Base-by-base conservation (phyloP, 2,888 invertebrate species). In the Callyntrura guangdongensis region DNA sequence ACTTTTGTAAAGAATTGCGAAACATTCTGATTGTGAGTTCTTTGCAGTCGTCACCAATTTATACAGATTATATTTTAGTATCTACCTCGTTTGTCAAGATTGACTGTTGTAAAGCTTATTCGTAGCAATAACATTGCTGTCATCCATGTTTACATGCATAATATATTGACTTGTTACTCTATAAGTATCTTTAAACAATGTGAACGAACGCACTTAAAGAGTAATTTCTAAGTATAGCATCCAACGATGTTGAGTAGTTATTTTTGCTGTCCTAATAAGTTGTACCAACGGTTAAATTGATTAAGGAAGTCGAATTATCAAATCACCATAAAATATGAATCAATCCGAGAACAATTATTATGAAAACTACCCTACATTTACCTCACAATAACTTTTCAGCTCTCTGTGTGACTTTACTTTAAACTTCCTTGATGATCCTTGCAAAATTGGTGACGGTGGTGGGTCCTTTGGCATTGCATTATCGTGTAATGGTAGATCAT, bases 241-340 rank as follows among this genome's bases (percentile, higher is more conserved):
- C 22, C 20, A 20, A 61, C 22, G 9, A 22, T 20, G 20, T 20
- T n/a, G 17, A 20, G 61, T 36, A 36, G 61, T 20, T 20, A 61
- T 3, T 61, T 6, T 22, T 61, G 22, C 22, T 20, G 4, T 36
- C 36, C 6, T 22, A 59, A 59, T 17, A 14, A 36, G 59, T 14
- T 11, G 1, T 45, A 45, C 45, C n/a, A 8, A 17, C 9, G 47
- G 22, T n/a, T 4, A 74, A 74, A 79, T 59, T 59, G 79, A 59
- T 79, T 79, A 59, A 53, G 79, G 79, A 79, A 79, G 79, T 79
- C 59, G 36, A 56, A 53, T 77, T 22, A 36, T 53, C 20, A 53
- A 77, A 79, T 79, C n/a, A 56, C 56, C 79, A 59, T 79, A 79
- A 79, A 56, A 79, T 79, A 79, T 79, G 53, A 79, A 53, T 79